A percentile compares a stretch with the other conserved stretches of the same genome.
phyloP scores from a whole-genome alignment of 35 echinoderm and acorn worm species.

The Apostichopus parvimensis region DNA sequence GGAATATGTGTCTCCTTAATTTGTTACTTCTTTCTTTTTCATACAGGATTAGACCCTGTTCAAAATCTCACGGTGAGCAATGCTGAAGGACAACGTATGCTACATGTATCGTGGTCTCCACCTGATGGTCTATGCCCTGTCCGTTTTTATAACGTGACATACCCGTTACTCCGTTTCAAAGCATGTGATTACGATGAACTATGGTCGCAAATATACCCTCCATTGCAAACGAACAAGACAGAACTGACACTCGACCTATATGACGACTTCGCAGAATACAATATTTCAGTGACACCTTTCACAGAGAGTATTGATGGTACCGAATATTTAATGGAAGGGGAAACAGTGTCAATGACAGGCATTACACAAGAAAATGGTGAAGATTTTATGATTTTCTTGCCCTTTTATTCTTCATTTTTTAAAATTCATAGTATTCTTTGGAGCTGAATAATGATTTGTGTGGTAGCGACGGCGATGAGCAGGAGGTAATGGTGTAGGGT shows the following conservation, averaged over 20 bases:
- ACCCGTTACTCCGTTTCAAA: neutral
- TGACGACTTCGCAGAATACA: conserved; percentile 8
- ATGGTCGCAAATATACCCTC: neutral
- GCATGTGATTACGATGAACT: neutral
- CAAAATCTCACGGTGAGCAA: neutral
- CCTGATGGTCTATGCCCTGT: neutral
- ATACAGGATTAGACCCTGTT: neutral
- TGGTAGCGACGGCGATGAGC: too few relatives aligned
- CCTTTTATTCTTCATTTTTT: too few relatives aligned
- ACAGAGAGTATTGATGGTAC: neutral
- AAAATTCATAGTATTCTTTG: too few relatives aligned
- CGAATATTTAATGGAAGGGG: neutral
- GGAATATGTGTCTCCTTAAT: too few relatives aligned
- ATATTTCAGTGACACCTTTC: conserved; percentile 22
- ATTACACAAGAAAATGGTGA: neutral
- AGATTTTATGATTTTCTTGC: too few relatives aligned
- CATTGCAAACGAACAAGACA: neutral
- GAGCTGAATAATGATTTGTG: too few relatives aligned
- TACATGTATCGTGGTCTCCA: neutral
- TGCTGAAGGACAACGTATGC: neutral
- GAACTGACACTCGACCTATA: neutral
- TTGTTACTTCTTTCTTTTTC: too few relatives aligned
- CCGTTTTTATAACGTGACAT: neutral
- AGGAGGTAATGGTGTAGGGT: too few relatives aligned
- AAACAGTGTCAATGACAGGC: neutral